Evolutionary conservation across 2,113 vertebrate genomes (phyloP).

Genomic region (Catharus bicknelli): DNA sequence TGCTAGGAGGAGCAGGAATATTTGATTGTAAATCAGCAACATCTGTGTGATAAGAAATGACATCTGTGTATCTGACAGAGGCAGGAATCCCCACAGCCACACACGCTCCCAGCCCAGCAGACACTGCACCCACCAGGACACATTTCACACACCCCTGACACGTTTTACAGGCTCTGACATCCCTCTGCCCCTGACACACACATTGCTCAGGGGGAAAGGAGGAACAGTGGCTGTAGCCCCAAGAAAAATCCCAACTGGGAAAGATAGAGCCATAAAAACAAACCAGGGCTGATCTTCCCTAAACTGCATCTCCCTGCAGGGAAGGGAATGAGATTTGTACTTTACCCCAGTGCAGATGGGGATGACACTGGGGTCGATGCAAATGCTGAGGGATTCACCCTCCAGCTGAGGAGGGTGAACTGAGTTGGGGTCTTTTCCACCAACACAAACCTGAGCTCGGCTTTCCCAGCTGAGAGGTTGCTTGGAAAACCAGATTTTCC

Average conservation of each 20-base stretch:
- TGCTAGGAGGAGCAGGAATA: slow-evolving; percentile 57
- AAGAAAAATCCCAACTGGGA: neutral
- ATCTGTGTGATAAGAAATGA: slow-evolving; percentile 59
- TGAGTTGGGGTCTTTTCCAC: neutral
- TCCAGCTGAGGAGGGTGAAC: neutral
- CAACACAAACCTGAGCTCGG: neutral
- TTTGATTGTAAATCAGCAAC: slow-evolving; percentile 55
- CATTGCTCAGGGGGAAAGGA: neutral
- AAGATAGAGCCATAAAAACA: slow-evolving; percentile 6
- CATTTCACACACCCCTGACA: neutral
- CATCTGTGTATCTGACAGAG: slow-evolving; percentile 5
- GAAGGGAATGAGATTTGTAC: neutral
- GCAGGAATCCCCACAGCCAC: neutral
- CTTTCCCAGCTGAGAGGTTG: neutral
- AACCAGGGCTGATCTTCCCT: slow-evolving; percentile 22
- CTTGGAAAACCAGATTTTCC: fast-evolving
- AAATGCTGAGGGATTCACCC: neutral
- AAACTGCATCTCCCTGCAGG: slow-evolving; percentile 32
- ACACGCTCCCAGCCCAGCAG: neutral
- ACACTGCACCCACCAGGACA: neutral
- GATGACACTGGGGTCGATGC: neutral
- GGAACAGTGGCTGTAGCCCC: neutral
- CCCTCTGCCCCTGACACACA: fast-evolving
- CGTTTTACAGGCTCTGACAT: neutral
- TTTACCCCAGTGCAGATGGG: neutral